These are phyloP conservation scores for Elysia crispata DNA, from an alignment of 2,888 invertebrate species.

Conservation along the genomic window DNA sequence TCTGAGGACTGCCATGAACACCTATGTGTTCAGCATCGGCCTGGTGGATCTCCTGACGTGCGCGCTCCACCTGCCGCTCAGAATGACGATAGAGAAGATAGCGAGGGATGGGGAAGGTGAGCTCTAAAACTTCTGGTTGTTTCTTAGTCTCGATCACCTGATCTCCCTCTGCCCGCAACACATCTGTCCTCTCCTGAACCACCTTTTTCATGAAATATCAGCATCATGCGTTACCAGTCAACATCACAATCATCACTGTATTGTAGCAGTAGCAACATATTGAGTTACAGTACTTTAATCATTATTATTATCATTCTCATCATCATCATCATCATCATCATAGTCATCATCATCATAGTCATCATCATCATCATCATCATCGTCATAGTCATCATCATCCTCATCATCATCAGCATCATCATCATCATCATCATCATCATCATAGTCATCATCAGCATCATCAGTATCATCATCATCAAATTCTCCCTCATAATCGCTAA, in stretches of 20 bases:
- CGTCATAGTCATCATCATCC: too few species aligned
- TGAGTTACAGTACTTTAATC: too few species aligned
- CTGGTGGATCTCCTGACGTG: conserved; percentile 58
- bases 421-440: conserved; percentile 13
- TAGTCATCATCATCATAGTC: not conserved
- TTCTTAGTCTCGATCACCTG: too few species aligned
- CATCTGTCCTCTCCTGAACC: too few species aligned
- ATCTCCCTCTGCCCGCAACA: too few species aligned
- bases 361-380: not conserved
- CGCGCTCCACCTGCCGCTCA: conserved; percentile 56
- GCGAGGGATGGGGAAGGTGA: not conserved
- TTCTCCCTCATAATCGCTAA: too few species aligned
- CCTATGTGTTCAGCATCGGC: conserved; percentile 56
- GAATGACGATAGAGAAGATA: conserved; percentile 21
- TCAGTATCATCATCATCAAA: not conserved
- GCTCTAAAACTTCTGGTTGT: not conserved
- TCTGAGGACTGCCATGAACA: conserved; percentile 60
- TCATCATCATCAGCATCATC: not conserved
- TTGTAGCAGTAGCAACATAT: too few species aligned
- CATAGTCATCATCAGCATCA: not conserved
- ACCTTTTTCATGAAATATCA: too few species aligned
- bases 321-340: conserved; percentile 13
- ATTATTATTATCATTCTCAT: not conserved
- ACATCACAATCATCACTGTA: too few species aligned
- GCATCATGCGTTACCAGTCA: too few species aligned